A percentile compares a stretch with the other conserved stretches of the same genome.
Evolutionary conservation across 2,888 invertebrate genomes (phyloP).

Genomic region (Scotopteryx bipunctaria): DNA sequence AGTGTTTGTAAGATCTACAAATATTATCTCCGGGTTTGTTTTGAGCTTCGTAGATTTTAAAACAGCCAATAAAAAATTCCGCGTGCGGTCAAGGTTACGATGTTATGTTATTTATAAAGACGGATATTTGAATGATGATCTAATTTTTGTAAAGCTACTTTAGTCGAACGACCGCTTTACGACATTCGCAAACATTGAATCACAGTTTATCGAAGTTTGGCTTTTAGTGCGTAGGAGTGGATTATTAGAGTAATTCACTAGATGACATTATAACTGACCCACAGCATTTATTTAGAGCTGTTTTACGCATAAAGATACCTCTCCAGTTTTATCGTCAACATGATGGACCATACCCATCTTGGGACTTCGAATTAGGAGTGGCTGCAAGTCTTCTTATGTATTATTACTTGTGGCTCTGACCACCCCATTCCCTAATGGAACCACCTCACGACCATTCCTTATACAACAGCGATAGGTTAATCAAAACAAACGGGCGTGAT

Average conservation of each 20-base stretch:
- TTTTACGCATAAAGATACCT: constrained; percentile 4
- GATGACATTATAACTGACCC: constrained; percentile 18
- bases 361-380: too few species aligned
- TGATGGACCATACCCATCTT: too few species aligned
- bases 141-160: constrained; percentile 18
- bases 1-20: constrained; percentile 6
- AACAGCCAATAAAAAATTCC: constrained; percentile 1
- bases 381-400: too few species aligned
- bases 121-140: constrained; percentile 5
- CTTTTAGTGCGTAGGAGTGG: constrained; percentile 24
- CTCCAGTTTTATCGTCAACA: too few species aligned
- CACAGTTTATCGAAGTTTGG: constrained; percentile 20
- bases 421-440: too few species aligned
- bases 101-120: not conserved
- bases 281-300: constrained; percentile 13
- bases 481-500: too few species aligned
- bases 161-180: constrained; percentile 17
- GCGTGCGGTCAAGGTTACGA: not conserved
- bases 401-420: too few species aligned
- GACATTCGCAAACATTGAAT: constrained; percentile 23
- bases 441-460: too few species aligned
- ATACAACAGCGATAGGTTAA: too few species aligned
- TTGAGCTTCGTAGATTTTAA: not conserved
- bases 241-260: constrained; percentile 22
- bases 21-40: constrained; percentile 1